Conservation (phyloP, 2,888 invertebrate genomes). For the Caenorhabditis zanzibari region DNA sequence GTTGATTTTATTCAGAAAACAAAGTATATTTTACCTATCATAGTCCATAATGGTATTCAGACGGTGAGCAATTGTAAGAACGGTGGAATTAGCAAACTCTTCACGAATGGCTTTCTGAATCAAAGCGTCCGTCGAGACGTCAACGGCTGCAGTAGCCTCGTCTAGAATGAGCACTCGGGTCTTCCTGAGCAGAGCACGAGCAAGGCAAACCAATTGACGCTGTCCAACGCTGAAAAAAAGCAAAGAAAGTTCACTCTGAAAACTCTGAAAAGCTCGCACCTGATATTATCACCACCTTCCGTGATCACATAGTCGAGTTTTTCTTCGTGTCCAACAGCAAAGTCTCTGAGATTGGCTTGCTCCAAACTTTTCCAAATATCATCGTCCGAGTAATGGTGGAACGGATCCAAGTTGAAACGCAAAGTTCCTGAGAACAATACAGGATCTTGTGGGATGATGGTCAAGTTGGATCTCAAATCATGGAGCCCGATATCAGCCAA, state of each 20-base stretch:
- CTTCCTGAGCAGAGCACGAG: conserved; percentile 85
- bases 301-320: conserved; percentile 91
- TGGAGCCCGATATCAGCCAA: conserved; percentile 91
- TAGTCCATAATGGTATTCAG: conserved; percentile 95
- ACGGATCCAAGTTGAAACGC: conserved; percentile 94
- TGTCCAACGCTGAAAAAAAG: conserved; percentile 85
- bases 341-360: conserved; percentile 92
- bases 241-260: not conserved
- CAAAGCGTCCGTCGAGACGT: conserved; percentile 85
- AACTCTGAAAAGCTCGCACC: conserved; percentile 77
- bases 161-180: conserved; percentile 86
- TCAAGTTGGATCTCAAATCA: conserved; percentile 90
- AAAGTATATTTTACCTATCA: conserved; percentile 84
- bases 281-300: conserved; percentile 93
- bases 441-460: conserved; percentile 87
- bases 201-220: conserved; percentile 85
- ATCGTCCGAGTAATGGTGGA: conserved; percentile 89
- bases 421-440: conserved; percentile 84
- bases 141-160: conserved; percentile 86
- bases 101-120: conserved; percentile 85
- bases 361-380: conserved; percentile 93
- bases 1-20: not conserved
- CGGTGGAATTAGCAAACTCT: conserved; percentile 92
- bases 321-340: conserved; percentile 87
- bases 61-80: conserved; percentile 94